Evolutionary conservation across 2,113 vertebrate genomes (phyloP).

Genomic region (Salminus brasiliensis): DNA sequence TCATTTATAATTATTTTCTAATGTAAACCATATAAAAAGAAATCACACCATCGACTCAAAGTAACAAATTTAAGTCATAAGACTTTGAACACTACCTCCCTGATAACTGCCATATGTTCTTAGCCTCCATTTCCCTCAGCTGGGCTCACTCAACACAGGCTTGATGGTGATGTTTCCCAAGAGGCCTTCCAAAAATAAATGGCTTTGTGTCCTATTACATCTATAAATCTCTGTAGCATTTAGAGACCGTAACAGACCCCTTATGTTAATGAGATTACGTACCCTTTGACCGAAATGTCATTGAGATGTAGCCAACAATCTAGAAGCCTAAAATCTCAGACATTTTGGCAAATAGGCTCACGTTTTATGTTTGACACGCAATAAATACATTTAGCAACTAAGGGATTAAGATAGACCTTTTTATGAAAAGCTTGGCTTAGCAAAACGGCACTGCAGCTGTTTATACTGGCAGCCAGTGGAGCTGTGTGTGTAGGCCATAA

Average conservation of each 20-base stretch:
- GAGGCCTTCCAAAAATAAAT: constrained; percentile 17
- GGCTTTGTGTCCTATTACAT: background rate
- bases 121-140: background rate
- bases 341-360: background rate
- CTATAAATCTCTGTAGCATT: constrained; percentile 1
- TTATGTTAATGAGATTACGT: constrained; percentile 9
- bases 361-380: background rate
- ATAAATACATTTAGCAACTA: background rate
- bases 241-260: background rate
- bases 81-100: background rate
- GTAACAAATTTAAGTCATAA: background rate
- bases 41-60: background rate
- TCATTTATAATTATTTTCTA: background rate
- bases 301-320: background rate
- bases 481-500: background rate
- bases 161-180: constrained; percentile 10
- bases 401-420: background rate
- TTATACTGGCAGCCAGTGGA: constrained; percentile 8
- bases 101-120: constrained; percentile 16
- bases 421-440: background rate
- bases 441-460: background rate
- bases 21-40: background rate
- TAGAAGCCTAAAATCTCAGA: background rate
- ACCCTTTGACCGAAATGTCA: background rate
- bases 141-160: background rate